Conservation (phyloP, 2,888 invertebrate genomes). For the Argyra leucocephala region DNA sequence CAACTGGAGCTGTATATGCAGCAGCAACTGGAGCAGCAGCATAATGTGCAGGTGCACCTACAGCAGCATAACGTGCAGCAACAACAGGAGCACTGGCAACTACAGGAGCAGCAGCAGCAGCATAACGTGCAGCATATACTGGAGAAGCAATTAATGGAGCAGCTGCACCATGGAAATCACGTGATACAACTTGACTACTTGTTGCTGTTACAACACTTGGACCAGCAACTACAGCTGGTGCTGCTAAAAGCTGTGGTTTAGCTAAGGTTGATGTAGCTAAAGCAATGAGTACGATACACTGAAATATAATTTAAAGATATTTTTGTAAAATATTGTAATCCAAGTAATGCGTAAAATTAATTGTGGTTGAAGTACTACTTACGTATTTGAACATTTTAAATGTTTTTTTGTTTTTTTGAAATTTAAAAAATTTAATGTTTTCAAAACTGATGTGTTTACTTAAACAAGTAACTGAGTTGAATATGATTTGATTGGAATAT, state of each 20-base stretch:
- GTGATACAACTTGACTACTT: conserved; percentile 36
- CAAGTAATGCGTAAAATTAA: neutral
- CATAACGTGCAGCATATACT: conserved; percentile 30
- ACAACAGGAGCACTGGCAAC: conserved; percentile 16
- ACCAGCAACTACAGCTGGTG: conserved; percentile 26
- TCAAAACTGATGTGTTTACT: neutral
- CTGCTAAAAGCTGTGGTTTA: conserved; percentile 22
- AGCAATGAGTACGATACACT: conserved; percentile 23
- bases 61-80: conserved; percentile 14
- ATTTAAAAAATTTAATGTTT: neutral
- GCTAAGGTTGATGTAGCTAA: conserved; percentile 23
- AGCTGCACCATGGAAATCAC: conserved; percentile 33
- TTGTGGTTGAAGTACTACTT: neutral
- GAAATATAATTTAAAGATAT: neutral
- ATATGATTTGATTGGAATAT: neutral
- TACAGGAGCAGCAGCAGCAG: conserved; percentile 10
- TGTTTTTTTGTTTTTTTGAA: too few relatives aligned
- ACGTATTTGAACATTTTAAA: conserved; percentile 11
- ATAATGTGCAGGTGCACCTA: too few relatives aligned
- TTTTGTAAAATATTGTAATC: neutral
- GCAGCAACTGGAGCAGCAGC: conserved; percentile 11
- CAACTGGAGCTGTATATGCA: conserved; percentile 16
- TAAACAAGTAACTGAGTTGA: neutral
- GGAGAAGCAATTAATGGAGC: conserved; percentile 48
- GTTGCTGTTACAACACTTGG: conserved; percentile 30